These are phyloP conservation scores for Cuniculus paca DNA, from an alignment of 2,797 vertebrate genomes.

Conservation along the genomic window DNA sequence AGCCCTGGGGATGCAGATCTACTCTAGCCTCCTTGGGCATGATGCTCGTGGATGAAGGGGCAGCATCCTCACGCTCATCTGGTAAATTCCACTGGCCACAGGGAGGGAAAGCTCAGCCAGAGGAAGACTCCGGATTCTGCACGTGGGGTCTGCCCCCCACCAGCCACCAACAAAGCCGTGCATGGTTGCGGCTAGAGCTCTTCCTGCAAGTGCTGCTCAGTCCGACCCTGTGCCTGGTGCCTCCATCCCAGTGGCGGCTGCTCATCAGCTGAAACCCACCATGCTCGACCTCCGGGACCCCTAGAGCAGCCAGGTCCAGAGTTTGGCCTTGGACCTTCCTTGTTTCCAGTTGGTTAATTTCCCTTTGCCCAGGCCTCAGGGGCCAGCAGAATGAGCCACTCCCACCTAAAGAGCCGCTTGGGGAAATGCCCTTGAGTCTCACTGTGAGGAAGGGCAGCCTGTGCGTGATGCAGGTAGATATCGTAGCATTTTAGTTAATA, in stretches of 20 bases:
- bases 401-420: background rate
- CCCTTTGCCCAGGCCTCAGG: background rate
- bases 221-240: too few species aligned
- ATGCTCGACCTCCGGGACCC: accelerated
- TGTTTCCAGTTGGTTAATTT: background rate
- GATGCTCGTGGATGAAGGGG: background rate
- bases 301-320: accelerated
- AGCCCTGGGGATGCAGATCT: background rate
- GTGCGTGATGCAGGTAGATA: background rate
- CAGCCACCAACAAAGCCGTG: too few species aligned
- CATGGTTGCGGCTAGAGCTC: accelerated
- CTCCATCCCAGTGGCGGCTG: background rate
- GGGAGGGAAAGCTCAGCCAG: background rate
- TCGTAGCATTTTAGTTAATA: background rate
- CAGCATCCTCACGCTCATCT: background rate
- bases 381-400: background rate
- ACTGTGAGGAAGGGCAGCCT: too few species aligned
- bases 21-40: too few species aligned
- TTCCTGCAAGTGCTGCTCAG: too few species aligned
- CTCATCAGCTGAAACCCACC: accelerated
- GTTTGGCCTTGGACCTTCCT: background rate
- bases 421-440: background rate
- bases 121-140: background rate
- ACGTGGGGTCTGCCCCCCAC: too few species aligned
- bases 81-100: background rate